Conservation (phyloP, 2,797 vertebrate species). For the Hemitrygon akajei region DNA sequence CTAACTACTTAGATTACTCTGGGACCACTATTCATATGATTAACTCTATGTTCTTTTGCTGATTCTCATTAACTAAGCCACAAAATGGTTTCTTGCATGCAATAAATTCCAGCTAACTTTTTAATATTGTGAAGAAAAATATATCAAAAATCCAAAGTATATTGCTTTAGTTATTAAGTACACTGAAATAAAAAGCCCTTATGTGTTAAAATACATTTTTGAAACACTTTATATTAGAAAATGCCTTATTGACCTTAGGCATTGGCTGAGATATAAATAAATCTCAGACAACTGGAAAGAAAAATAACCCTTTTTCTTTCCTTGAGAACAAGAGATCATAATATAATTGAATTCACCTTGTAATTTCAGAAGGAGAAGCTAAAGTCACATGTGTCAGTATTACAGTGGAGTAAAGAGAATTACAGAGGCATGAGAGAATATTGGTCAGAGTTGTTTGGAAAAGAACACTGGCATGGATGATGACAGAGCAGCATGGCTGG, state of each 20-base stretch:
- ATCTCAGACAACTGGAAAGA: background rate
- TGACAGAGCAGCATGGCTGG: too few species aligned
- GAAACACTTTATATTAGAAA: background rate
- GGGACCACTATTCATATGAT: background rate
- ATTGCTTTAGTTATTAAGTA: background rate
- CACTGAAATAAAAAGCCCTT: background rate
- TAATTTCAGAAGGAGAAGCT: too few species aligned
- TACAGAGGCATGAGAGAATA: too few species aligned
- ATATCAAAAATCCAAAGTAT: background rate
- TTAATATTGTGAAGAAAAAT: background rate
- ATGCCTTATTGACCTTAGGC: background rate
- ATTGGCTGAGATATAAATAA: background rate
- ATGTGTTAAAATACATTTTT: background rate
- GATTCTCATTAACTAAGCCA: background rate
- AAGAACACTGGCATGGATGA: too few species aligned
- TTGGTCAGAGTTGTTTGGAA: too few species aligned
- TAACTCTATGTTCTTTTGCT: background rate
- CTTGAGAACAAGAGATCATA: too few species aligned
- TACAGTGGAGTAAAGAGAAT: too few species aligned
- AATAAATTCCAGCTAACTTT: background rate
- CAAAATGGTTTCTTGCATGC: background rate
- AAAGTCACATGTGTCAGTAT: too few species aligned
- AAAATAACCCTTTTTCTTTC: too few species aligned
- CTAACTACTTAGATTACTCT: slow-evolving; percentile 25
- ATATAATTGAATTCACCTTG: too few species aligned